These are phyloP conservation scores for Cygnus olor DNA, from an alignment of 2,797 vertebrate genomes.

Conservation along the genomic window DNA sequence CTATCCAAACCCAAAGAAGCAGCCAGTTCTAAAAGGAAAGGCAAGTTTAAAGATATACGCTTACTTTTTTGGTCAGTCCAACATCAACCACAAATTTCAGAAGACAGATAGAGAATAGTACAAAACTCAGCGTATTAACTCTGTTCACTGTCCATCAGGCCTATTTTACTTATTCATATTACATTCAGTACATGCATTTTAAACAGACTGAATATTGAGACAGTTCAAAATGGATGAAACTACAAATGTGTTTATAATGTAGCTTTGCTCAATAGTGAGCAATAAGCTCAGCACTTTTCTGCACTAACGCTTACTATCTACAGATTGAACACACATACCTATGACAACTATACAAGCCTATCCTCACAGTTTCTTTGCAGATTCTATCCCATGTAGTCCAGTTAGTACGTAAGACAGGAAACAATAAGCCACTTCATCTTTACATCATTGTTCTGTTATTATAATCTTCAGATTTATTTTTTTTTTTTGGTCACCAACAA, in stretches of 20 bases:
- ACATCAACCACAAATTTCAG: background rate
- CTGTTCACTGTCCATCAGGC: background rate
- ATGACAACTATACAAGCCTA: background rate
- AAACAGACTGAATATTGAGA: background rate
- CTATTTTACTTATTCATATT: background rate
- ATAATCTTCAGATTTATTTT: background rate
- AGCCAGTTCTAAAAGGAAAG: background rate
- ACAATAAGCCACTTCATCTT: background rate
- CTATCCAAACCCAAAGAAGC: background rate
- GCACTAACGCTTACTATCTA: background rate
- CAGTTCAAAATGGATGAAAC: background rate
- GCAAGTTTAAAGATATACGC: background rate
- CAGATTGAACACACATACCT: rapidly evolving
- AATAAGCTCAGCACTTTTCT: background rate
- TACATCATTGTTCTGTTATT: background rate
- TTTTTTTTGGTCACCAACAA: background rate
- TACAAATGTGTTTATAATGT: background rate
- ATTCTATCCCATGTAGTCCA: background rate
- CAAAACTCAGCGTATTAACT: background rate
- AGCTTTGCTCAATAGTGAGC: background rate
- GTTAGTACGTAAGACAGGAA: background rate
- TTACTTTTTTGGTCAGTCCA: background rate
- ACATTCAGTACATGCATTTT: background rate
- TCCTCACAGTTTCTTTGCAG: background rate
- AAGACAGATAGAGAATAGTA: background rate